A percentile compares a stretch with the other conserved stretches of the same genome.
phyloP scores from a whole-genome alignment of 2,113 vertebrate species.

The Alexandromys fortis region DNA sequence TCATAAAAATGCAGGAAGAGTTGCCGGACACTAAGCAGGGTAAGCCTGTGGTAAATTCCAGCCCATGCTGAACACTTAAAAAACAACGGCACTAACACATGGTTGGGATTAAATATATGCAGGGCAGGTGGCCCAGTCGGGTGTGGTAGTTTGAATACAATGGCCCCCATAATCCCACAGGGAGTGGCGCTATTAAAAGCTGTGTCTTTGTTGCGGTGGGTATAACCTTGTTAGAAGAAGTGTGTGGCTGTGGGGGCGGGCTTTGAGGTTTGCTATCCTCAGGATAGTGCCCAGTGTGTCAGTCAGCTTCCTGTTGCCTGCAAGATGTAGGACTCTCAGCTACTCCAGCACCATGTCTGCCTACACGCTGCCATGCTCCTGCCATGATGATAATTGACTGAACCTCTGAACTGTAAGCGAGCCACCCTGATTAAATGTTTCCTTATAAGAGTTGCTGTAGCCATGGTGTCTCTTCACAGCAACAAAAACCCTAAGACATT shows the following conservation, averaged over 20 bases:
- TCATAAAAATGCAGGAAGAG: too few species aligned
- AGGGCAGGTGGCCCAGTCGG: neutral
- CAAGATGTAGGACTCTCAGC: neutral
- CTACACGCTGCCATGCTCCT: neutral
- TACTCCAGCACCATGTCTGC: neutral
- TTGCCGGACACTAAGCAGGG: rapidly evolving
- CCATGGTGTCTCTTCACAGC: neutral
- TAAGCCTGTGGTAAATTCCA: neutral
- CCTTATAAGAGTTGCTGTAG: neutral
- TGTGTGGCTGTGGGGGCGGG: neutral
- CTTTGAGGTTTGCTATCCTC: neutral
- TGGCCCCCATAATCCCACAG: neutral
- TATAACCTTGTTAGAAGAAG: neutral
- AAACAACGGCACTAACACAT: neutral
- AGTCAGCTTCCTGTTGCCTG: neutral
- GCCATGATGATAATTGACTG: neutral
- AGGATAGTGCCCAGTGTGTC: neutral
- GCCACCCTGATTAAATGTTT: neutral
- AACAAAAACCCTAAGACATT: neutral
- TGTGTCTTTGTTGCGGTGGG: neutral
- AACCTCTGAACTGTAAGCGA: neutral
- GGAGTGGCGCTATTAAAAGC: neutral
- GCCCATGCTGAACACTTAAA: rapidly evolving
- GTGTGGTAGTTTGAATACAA: neutral
- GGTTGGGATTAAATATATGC: neutral